These are phyloP conservation scores for Varroa destructor DNA, from an alignment of 1,140 invertebrate genomes.

Conservation along the genomic window DNA sequence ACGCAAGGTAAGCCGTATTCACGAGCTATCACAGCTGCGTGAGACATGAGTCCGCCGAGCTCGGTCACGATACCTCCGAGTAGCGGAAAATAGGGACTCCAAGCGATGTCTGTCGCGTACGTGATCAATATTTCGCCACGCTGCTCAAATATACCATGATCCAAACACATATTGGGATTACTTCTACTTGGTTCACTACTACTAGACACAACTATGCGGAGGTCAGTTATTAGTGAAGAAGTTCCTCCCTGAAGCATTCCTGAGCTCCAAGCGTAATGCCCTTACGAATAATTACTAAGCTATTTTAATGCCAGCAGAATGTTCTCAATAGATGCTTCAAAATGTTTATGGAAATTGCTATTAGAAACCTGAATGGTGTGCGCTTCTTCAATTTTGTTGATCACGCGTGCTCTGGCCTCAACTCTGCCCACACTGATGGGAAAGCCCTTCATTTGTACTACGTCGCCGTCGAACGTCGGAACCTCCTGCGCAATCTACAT, in stretches of 20 bases:
- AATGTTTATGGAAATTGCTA: too few species aligned
- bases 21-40: conserved; percentile 69
- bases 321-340: too few species aligned
- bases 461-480: conserved; percentile 7
- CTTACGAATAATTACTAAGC: too few species aligned
- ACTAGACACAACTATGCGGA: conserved; percentile 38
- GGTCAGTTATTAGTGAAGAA: conserved; percentile 12
- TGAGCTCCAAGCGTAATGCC: too few species aligned
- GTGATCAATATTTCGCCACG: conserved; percentile 62
- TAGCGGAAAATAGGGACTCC: conserved; percentile 71
- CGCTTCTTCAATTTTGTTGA: conserved; percentile 41
- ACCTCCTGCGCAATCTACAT: neutral
- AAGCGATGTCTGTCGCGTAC: conserved; percentile 62
- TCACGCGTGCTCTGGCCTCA: conserved; percentile 51
- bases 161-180: neutral
- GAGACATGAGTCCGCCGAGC: conserved; percentile 66
- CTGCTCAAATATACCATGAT: conserved; percentile 36
- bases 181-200: conserved; percentile 35
- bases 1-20: conserved; percentile 70
- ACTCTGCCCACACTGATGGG: conserved; percentile 10
- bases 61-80: conserved; percentile 67
- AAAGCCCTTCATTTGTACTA: conserved; percentile 20
- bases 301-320: too few species aligned
- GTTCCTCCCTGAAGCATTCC: too few species aligned
- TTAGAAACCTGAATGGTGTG: conserved; percentile 36